Conservation (phyloP, 1,140 invertebrate species). For the Trialeurodes vaporariorum region DNA sequence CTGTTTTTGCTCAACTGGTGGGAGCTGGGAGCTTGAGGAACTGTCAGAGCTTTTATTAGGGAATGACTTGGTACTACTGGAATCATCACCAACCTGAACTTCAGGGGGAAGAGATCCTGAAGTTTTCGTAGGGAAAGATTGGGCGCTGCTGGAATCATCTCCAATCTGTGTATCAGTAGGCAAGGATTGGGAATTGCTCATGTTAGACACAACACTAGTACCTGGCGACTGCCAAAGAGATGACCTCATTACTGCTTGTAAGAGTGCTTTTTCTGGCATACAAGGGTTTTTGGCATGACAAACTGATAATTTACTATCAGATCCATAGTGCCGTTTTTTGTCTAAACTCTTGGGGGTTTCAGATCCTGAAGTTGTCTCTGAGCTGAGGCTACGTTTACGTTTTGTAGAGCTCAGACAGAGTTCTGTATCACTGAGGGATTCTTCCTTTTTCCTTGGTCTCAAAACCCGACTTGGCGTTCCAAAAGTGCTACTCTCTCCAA, state of each 20-base stretch:
- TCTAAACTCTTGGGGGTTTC: background rate
- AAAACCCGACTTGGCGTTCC: too few relatives aligned
- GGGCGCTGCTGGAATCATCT: background rate
- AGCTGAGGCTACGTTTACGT: background rate
- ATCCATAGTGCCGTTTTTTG: background rate
- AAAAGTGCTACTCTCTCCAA: too few relatives aligned
- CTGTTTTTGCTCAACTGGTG: too few relatives aligned
- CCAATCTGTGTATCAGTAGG: background rate
- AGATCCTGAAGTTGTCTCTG: too few relatives aligned
- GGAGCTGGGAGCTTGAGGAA: background rate
- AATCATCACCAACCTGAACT: background rate
- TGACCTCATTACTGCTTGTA: background rate
- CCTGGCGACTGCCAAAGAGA: background rate
- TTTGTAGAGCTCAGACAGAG: background rate
- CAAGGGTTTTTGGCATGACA: background rate
- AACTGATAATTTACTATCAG: background rate
- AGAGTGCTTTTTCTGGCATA: background rate
- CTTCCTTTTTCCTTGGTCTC: background rate
- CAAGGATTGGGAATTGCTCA: background rate
- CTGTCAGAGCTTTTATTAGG: background rate
- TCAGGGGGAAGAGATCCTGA: background rate
- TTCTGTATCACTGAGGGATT: background rate
- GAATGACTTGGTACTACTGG: background rate
- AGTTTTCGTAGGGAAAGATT: background rate
- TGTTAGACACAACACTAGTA: background rate